These are phyloP conservation scores for Oenanthe melanoleuca DNA, from an alignment of 2,113 vertebrate species.

Conservation along the genomic window DNA sequence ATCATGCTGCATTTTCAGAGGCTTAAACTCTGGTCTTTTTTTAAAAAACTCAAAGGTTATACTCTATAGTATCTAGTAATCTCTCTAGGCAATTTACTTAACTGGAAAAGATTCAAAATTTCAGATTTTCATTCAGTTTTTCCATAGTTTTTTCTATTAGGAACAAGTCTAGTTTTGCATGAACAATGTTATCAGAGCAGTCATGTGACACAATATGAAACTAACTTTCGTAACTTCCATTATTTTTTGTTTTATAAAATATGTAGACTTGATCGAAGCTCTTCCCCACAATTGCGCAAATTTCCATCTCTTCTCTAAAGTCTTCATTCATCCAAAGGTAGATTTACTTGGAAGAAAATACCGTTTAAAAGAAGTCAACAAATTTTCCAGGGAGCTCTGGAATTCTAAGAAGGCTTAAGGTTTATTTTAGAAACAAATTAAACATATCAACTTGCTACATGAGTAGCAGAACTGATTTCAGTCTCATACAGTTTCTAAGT, in stretches of 20 bases:
- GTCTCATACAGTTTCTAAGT: not conserved
- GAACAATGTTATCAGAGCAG: not conserved
- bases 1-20: not conserved
- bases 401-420: not conserved
- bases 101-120: not conserved
- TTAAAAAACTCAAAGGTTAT: not conserved
- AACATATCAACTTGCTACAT: not conserved
- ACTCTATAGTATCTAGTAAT: not conserved
- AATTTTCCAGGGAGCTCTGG: not conserved
- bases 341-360: not conserved
- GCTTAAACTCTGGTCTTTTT: not conserved
- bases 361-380: not conserved
- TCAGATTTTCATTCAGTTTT: not conserved
- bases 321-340: not conserved
- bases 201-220: not conserved
- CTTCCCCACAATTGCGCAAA: not conserved
- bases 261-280: not conserved
- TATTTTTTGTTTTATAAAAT: not conserved
- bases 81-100: not conserved
- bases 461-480: not conserved
- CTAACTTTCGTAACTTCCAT: not conserved
- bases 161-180: not conserved
- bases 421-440: conserved; percentile 34
- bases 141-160: not conserved
- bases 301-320: not conserved